Conservation (phyloP, 2,797 vertebrate species). For the Anas flavirostris region DNA sequence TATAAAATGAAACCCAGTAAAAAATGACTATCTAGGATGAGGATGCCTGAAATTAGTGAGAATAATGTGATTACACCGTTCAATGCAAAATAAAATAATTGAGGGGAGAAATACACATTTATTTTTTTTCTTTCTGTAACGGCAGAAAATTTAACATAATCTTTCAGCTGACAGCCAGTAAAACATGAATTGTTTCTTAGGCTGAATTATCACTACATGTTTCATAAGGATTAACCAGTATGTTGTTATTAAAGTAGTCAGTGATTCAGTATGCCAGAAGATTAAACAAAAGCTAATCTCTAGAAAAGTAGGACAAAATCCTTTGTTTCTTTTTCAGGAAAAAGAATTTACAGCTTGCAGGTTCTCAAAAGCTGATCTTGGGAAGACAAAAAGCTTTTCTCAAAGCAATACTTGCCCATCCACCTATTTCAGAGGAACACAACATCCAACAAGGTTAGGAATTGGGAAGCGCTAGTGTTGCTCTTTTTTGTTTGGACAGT, state of each 20-base stretch:
- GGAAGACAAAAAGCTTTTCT: not conserved
- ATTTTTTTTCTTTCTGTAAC: not conserved
- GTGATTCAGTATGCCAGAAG: constrained; percentile 40
- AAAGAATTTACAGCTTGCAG: constrained; percentile 5
- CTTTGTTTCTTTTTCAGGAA: constrained; percentile 47
- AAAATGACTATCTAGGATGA: not conserved
- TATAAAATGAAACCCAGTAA: not conserved
- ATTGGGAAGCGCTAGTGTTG: not conserved
- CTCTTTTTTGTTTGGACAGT: not conserved
- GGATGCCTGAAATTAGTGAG: not conserved
- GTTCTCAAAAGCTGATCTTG: not conserved
- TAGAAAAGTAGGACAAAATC: constrained; percentile 35
- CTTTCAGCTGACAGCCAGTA: constrained; percentile 17
- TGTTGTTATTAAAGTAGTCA: constrained; percentile 45
- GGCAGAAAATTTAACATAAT: not conserved
- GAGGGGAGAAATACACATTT: not conserved
- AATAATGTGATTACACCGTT: not conserved
- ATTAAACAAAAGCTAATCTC: constrained; percentile 71
- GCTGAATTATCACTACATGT: constrained; percentile 41
- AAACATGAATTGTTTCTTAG: constrained; percentile 34
- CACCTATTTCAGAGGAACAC: not conserved
- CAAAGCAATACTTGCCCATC: not conserved
- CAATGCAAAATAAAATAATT: fast-evolving
- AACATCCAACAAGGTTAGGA: not conserved
- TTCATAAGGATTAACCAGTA: constrained; percentile 41